Evolutionary conservation across 2,113 vertebrate genomes (phyloP), one percentile per base, ranked within the genome.

Genomic region (Daboia siamensis): DNA sequence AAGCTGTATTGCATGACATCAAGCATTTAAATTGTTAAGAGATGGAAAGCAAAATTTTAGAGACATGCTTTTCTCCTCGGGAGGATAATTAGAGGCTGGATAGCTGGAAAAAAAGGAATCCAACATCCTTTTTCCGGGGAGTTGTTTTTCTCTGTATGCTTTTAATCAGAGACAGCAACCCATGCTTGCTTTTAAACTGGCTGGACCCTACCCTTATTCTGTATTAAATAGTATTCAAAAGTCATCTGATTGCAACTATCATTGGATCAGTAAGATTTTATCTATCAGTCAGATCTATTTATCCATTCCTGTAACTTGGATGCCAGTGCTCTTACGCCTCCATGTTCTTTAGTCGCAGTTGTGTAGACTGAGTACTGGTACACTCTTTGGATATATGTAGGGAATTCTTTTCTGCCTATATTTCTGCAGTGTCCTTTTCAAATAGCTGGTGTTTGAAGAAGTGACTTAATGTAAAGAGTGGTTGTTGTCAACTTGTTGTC

Each of bases 1-100:
- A 93, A 80, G 21, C 59, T 61, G 0, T 26, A 26, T 56, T 0
- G 0, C 33, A 0, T 0, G 0, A 10, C 26, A 69, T 46, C 0
- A 57, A 57, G 86, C 59, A 26, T 89, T 90, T 39, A n/a, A 23
- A 13, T 56, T 56, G 74, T 94, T 52, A 92, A 20, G 46, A 91
- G 59, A 85, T 56, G 90, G 61, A 86, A 91, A 44, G 39, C 33
- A 88, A 1, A 10, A 24, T 21, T 20, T 87, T 48, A 92, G n/a
- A 39, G 26, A 12, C 11, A n/a, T 39, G 5, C 6, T 80, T 80
- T 80, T 39, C 69, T 20, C n/a, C 69, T 33, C 29, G 44, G 44
- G 64, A 48, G 85, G 0, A 69, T 64, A 84, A 1, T 44, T 88
- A 1, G 52, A 88, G 69, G 20, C 57, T 7, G 33, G 15, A 3